phyloP scores from a whole-genome alignment of 2,797 vertebrate species.

The Rhinoraja longicauda region DNA sequence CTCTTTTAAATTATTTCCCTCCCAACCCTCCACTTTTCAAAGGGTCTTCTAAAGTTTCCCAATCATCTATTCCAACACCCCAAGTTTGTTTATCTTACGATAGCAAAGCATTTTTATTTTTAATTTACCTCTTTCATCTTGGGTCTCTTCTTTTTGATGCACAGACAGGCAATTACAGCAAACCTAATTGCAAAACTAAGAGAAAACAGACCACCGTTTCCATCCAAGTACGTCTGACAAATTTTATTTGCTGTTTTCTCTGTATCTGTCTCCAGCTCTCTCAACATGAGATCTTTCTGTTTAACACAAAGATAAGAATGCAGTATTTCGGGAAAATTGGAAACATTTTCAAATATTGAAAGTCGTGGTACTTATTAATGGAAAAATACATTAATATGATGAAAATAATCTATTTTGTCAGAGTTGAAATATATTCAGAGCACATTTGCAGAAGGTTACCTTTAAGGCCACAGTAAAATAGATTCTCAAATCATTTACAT shows the following conservation, averaged over 20 bases:
- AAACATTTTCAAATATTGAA: conserved; percentile 1
- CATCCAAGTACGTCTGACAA: conserved; percentile 55
- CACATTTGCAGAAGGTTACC: not conserved
- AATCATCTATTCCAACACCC: not conserved
- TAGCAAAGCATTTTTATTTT: not conserved
- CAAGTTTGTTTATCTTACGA: not conserved
- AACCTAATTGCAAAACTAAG: conserved; percentile 49
- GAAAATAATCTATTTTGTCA: no score
- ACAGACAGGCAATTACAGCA: conserved; percentile 54
- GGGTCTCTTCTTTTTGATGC: conserved; percentile 55
- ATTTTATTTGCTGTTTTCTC: conserved; percentile 46
- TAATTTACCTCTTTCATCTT: conserved; percentile 54
- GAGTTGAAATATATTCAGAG: not conserved
- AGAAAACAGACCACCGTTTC: conserved; percentile 45
- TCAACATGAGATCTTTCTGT: conserved; percentile 62
- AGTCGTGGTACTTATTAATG: not conserved
- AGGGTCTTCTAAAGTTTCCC: not conserved
- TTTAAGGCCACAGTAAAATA: not conserved
- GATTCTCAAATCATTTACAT: not conserved
- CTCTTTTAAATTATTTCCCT: not conserved
- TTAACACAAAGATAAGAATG: not conserved
- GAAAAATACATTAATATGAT: no score
- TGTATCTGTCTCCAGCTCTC: conserved; percentile 50
- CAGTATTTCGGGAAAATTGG: not conserved
- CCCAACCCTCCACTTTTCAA: not conserved